Conservation (phyloP, 2,113 vertebrate genomes). For the Carlito syrichta region DNA sequence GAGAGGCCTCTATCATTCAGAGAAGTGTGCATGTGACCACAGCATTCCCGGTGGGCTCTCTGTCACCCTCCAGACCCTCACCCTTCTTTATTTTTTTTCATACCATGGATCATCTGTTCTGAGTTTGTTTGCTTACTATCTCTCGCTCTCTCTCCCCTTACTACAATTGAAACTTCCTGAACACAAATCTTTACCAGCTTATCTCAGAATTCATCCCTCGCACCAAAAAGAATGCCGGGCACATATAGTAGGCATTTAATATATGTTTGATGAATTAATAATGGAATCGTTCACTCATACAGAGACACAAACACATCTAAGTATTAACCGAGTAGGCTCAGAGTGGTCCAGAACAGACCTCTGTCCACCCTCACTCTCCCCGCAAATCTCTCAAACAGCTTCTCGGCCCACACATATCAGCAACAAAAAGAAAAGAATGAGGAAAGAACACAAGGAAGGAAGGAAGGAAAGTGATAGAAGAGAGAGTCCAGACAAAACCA, state of each 20-base stretch:
- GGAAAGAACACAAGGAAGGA: background rate
- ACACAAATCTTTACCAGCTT: background rate
- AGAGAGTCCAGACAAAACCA: background rate
- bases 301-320: background rate
- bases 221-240: background rate
- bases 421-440: background rate
- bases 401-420: background rate
- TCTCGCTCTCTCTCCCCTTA: background rate
- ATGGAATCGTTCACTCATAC: background rate
- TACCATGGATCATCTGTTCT: background rate
- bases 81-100: background rate
- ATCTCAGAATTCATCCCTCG: background rate
- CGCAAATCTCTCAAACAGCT: background rate
- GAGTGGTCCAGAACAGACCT: background rate
- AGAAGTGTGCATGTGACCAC: background rate
- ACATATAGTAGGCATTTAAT: background rate
- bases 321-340: background rate
- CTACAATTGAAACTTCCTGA: constrained; percentile 1
- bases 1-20: background rate
- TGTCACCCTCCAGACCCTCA: background rate
- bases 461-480: too few species aligned
- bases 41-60: background rate
- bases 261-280: background rate
- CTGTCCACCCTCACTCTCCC: background rate
- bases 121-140: background rate